Percentiles rank a stretch among this genome's conserved stretches.
Evolutionary conservation across 2,888 invertebrate genomes (phyloP).

Genomic region (Pheosia gnoma): DNA sequence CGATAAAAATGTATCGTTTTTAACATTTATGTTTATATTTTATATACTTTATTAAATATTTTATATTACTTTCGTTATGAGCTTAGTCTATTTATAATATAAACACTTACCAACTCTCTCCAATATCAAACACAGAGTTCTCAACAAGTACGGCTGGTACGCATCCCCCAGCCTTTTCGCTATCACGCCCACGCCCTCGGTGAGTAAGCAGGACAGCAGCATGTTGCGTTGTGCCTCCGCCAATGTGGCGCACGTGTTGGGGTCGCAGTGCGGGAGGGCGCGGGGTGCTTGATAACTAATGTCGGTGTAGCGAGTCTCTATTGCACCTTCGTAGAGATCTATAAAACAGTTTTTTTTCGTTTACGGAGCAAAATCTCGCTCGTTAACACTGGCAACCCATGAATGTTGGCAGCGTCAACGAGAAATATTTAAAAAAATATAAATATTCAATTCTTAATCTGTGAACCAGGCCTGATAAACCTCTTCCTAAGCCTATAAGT

Average conservation of each 20-base stretch:
- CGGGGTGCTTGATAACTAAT: conserved; percentile 56
- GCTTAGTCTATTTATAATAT: too few relatives aligned
- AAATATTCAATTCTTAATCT: too few relatives aligned
- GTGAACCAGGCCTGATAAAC: too few relatives aligned
- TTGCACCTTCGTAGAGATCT: conserved; percentile 74
- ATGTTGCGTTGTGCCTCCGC: conserved; percentile 86
- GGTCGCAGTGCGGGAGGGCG: conserved; percentile 14
- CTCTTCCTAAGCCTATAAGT: too few relatives aligned
- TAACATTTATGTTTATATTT: too few relatives aligned
- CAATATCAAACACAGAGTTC: conserved; percentile 87
- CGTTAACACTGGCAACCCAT: too few relatives aligned
- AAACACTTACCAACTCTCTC: conserved; percentile 86
- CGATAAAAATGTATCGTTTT: too few relatives aligned
- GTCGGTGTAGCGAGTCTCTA: conserved; percentile 71
- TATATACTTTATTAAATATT: too few relatives aligned
- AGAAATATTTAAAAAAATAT: too few relatives aligned
- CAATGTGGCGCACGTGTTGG: conserved; percentile 50
- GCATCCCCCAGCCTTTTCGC: conserved; percentile 78
- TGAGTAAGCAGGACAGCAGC: conserved; percentile 86
- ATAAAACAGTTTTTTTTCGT: conserved; percentile 1
- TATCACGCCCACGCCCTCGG: conserved; percentile 88
- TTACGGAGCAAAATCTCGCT: background rate
- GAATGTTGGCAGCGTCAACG: too few relatives aligned
- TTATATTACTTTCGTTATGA: too few relatives aligned
- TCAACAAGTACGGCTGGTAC: conserved; percentile 86